These are phyloP conservation scores for Tadarida brasiliensis DNA, from an alignment of 2,797 vertebrate genomes.

Conservation along the genomic window DNA sequence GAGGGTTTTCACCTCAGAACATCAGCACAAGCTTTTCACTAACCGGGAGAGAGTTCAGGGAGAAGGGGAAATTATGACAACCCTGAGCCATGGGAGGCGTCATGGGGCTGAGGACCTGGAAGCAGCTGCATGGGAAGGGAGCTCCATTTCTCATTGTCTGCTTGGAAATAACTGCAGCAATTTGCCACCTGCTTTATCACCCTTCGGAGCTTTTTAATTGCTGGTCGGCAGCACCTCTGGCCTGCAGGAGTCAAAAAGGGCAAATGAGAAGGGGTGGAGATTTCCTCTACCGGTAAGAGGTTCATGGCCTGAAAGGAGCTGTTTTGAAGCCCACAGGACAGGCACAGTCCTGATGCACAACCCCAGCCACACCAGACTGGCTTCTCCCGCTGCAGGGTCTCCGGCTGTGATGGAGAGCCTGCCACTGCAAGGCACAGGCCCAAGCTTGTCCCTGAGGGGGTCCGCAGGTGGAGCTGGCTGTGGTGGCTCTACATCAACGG, in stretches of 20 bases:
- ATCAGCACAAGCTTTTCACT: conserved; percentile 46
- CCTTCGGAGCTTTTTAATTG: conserved; percentile 27
- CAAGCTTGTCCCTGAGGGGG: background rate
- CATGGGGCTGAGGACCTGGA: background rate
- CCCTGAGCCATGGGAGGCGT: background rate
- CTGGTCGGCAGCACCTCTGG: background rate
- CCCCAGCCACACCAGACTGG: background rate
- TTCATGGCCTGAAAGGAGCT: conserved; percentile 15
- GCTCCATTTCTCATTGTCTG: conserved; percentile 24
- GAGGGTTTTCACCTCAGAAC: background rate
- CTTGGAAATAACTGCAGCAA: background rate
- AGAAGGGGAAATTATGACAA: conserved; percentile 14
- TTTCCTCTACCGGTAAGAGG: conserved; percentile 70
- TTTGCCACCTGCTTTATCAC: background rate
- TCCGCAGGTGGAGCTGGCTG: background rate
- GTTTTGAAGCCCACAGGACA: background rate
- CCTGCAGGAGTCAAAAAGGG: background rate
- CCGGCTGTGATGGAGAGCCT: background rate
- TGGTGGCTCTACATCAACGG: background rate
- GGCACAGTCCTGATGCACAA: background rate
- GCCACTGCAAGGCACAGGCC: background rate
- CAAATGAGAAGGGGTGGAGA: background rate
- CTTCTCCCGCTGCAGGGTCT: background rate
- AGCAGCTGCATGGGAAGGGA: conserved; percentile 41
- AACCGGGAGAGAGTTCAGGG: background rate